phyloP scores from a whole-genome alignment of 1,140 invertebrate species.

The Ganaspis sp. region DNA sequence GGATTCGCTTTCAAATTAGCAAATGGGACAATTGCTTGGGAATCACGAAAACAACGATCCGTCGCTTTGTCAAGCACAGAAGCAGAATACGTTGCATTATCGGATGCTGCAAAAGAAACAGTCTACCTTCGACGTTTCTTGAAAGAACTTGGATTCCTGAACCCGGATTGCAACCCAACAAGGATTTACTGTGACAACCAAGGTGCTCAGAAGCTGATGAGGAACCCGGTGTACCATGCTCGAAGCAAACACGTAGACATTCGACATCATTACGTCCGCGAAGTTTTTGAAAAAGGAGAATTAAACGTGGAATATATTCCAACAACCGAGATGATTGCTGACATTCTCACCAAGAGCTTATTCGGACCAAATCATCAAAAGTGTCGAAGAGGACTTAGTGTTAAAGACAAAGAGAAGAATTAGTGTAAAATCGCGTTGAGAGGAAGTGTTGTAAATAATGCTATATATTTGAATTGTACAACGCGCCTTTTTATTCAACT shows the following conservation, averaged over 20 bases:
- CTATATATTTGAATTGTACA: no score
- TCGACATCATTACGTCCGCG: neutral
- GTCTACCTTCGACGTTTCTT: neutral
- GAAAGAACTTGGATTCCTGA: neutral
- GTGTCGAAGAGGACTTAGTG: neutral
- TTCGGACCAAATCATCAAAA: neutral
- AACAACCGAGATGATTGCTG: no score
- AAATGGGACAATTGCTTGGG: neutral
- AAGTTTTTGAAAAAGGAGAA: neutral
- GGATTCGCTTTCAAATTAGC: neutral
- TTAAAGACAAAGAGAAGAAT: no score
- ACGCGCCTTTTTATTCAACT: no score
- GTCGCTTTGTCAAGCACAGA: neutral
- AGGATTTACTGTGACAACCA: neutral
- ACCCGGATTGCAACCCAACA: neutral
- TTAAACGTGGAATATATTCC: neutral
- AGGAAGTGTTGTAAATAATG: no score
- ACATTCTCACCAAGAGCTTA: neutral
- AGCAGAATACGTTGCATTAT: neutral
- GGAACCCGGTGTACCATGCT: neutral
- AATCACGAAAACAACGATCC: neutral
- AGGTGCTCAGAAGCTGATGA: neutral
- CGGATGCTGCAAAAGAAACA: neutral
- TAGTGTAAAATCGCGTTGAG: no score
- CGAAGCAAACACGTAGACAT: neutral